Base-by-base conservation (phyloP, 2,797 vertebrate species). In the Alauda arvensis region DNA sequence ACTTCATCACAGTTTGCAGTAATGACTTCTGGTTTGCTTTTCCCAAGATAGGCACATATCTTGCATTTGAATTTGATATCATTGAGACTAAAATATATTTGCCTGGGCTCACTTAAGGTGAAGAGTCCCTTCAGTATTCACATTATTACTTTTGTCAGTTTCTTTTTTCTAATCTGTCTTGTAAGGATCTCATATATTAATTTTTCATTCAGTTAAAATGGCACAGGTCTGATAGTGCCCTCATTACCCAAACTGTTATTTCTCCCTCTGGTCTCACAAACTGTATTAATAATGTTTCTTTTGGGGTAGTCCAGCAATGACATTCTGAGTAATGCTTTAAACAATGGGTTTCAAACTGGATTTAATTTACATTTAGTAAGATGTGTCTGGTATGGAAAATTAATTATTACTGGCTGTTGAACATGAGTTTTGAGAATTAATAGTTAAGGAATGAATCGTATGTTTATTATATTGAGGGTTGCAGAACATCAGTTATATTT, bases 351-450 rank as follows among this genome's bases (percentile, higher is more conserved):
- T 93, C 87, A 91, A 88, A 91, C 25, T 85, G 57, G 48, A 92
- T 92, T 93, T 91, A 94, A 94, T 95, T 91, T 94, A 82, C 90
- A 85, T 89, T 92, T 90, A 91, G 84, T 82, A 91, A 76, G 92
- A 91, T 37, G 59, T 20, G 37, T 62, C 87, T 85, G 82, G 45
- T 88, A 91, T 91, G 52, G 83, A 23, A 92, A 92, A 94, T 94
- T 93, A 92, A 91, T 94, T 92, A 68, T 67, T 92, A 85, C 60
- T 75, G 87, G 53, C 62, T 55, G 42, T 61, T 91, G 72, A 87
- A 85, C 1, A 10, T 52, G 51, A 18, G 14, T 83, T 93, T 68
- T 61, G 16, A 89, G 62, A 88, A 91, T 83, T 86, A 92, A 87
- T 75, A 81, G 42, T 77, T 94, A 78, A 83, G 33, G 66, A 92